These are phyloP conservation scores for Antitype chi DNA, from an alignment of 2,888 invertebrate species.

Conservation along the genomic window DNA sequence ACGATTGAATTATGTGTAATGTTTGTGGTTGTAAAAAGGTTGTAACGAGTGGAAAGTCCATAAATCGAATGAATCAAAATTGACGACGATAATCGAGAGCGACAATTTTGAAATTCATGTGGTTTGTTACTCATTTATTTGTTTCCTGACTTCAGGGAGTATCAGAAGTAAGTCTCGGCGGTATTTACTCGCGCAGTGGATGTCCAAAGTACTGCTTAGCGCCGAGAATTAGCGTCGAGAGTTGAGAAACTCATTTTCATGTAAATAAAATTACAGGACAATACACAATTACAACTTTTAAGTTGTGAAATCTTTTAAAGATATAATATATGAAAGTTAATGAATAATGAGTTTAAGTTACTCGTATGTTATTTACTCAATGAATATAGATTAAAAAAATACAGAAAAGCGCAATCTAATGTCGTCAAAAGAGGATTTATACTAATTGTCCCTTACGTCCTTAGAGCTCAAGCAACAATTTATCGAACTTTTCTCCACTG, in stretches of 20 bases:
- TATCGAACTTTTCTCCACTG: constrained; percentile 4
- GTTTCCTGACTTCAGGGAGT: background rate
- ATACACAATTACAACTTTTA: background rate
- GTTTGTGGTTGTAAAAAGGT: constrained; percentile 26
- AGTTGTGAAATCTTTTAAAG: background rate
- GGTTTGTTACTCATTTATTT: background rate
- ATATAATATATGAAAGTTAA: background rate
- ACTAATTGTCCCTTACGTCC: background rate
- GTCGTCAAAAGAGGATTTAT: background rate
- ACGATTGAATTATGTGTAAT: constrained; percentile 20
- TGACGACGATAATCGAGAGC: background rate
- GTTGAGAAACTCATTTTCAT: too few relatives aligned
- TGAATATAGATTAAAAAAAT: background rate
- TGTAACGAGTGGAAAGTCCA: constrained; percentile 21
- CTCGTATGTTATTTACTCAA: too few relatives aligned
- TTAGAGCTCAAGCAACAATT: background rate
- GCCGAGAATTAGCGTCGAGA: too few relatives aligned
- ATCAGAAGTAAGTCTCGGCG: too few relatives aligned
- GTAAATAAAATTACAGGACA: background rate
- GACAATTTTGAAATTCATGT: background rate
- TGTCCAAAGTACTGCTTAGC: too few relatives aligned
- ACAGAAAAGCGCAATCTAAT: background rate
- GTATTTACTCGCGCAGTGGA: too few relatives aligned
- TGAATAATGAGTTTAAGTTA: background rate
- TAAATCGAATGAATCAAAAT: background rate